Conservation (phyloP, 2,113 vertebrate genomes). For the Ellobius talpinus region DNA sequence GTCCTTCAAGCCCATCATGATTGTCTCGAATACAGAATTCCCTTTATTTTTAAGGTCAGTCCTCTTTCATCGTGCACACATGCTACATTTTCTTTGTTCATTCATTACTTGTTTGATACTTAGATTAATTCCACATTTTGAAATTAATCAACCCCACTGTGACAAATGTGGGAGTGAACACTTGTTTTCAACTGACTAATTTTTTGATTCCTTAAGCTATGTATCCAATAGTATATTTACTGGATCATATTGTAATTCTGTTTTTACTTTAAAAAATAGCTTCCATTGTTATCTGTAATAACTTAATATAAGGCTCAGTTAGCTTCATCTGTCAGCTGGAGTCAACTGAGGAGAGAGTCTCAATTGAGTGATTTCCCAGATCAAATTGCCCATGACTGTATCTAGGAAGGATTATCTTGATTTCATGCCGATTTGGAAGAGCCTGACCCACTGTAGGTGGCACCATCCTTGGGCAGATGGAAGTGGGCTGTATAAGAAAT, state of each 20-base stretch:
- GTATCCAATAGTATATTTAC: not conserved
- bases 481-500: not conserved
- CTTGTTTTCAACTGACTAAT: not conserved
- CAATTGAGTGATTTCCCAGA: not conserved
- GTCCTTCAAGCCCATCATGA: not conserved
- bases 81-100: not conserved
- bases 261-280: not conserved
- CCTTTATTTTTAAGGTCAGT: not conserved
- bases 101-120: not conserved
- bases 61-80: not conserved
- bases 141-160: not conserved
- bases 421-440: not conserved
- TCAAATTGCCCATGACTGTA: not conserved
- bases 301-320: not conserved
- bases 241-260: not conserved
- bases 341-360: not conserved
- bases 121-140: not conserved
- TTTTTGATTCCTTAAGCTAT: not conserved
- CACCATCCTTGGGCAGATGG: not conserved
- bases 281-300: not conserved
- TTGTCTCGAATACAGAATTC: not conserved
- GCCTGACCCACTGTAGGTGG: not conserved
- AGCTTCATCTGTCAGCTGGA: not conserved
- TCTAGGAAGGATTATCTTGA: not conserved
- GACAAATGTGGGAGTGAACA: not conserved